These are phyloP conservation scores for Meloidogyne floridensis DNA, from an alignment of 1,140 invertebrate species.

Conservation along the genomic window DNA sequence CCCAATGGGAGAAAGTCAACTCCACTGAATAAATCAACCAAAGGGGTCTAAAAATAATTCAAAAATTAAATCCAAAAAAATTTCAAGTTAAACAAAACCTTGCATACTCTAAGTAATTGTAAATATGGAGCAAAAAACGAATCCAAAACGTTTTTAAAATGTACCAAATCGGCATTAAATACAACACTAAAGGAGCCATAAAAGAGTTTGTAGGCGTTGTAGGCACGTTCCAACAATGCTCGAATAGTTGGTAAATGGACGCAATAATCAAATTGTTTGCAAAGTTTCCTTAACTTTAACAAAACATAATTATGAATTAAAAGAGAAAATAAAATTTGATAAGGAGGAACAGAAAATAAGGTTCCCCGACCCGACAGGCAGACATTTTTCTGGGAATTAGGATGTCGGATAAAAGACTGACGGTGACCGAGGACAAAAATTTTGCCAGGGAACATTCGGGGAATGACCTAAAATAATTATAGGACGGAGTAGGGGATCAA, in stretches of 20 bases:
- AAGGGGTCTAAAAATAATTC: conserved; percentile 33
- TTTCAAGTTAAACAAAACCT: conserved; percentile 28
- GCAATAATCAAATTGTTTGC: conserved; percentile 39
- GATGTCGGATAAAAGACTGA: too few species aligned
- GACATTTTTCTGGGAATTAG: too few species aligned
- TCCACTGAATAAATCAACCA: conserved; percentile 42
- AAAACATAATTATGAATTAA: not conserved
- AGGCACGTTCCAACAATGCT: conserved; percentile 29
- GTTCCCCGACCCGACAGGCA: too few species aligned
- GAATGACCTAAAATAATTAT: too few species aligned
- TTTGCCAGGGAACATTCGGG: too few species aligned
- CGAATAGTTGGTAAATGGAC: conserved; percentile 38
- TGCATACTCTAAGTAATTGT: conserved; percentile 28
- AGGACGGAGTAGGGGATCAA: too few species aligned
- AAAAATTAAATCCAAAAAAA: not conserved
- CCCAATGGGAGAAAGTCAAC: conserved; percentile 42
- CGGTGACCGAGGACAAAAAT: too few species aligned
- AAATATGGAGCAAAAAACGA: conserved; percentile 44
- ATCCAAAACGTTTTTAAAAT: conserved; percentile 34
- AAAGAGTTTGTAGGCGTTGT: conserved; percentile 44
- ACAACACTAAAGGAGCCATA: conserved; percentile 32
- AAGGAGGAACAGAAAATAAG: too few species aligned
- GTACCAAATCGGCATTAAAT: not conserved
- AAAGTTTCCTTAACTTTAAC: conserved; percentile 30
- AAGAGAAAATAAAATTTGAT: too few species aligned